phyloP scores from a whole-genome alignment of 1,140 invertebrate species.

The Apis florea region DNA sequence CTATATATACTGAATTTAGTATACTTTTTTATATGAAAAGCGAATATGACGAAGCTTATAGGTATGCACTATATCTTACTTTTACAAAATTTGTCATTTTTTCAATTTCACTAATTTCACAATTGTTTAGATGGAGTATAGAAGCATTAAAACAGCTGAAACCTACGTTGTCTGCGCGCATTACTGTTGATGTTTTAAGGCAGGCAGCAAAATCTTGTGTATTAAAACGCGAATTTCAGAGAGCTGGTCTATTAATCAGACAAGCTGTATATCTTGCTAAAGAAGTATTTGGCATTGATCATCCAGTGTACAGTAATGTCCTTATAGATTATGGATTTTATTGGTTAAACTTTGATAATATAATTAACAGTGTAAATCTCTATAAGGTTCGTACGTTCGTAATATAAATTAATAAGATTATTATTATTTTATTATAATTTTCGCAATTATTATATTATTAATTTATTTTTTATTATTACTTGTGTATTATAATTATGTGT shows the following conservation, averaged over 20 bases:
- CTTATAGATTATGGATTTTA: conserved; percentile 95
- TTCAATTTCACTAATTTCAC: conserved; percentile 14
- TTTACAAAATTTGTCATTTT: conserved; percentile 28
- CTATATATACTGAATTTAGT: conserved; percentile 90
- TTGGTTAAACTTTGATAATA: conserved; percentile 92
- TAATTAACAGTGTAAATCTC: conserved; percentile 89
- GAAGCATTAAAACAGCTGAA: conserved; percentile 86
- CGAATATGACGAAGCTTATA: conserved; percentile 90
- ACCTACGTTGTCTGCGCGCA: conserved; percentile 82
- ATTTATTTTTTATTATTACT: no score
- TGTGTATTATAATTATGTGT: background rate
- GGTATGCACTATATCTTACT: conserved; percentile 73
- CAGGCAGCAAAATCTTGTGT: conserved; percentile 93
- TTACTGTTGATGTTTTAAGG: conserved; percentile 89
- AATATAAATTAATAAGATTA: background rate
- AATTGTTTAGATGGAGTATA: conserved; percentile 85
- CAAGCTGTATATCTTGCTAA: conserved; percentile 89
- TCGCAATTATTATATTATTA: no score
- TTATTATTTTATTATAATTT: no score
- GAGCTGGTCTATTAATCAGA: conserved; percentile 89
- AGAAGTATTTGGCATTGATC: conserved; percentile 85
- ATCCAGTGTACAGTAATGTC: conserved; percentile 91
- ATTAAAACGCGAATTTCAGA: conserved; percentile 90
- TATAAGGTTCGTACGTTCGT: conserved; percentile 84
- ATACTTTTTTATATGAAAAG: conserved; percentile 89